These are phyloP conservation scores for Triplophysa bombifrons DNA, from an alignment of 2,797 vertebrate genomes.

Conservation along the genomic window DNA sequence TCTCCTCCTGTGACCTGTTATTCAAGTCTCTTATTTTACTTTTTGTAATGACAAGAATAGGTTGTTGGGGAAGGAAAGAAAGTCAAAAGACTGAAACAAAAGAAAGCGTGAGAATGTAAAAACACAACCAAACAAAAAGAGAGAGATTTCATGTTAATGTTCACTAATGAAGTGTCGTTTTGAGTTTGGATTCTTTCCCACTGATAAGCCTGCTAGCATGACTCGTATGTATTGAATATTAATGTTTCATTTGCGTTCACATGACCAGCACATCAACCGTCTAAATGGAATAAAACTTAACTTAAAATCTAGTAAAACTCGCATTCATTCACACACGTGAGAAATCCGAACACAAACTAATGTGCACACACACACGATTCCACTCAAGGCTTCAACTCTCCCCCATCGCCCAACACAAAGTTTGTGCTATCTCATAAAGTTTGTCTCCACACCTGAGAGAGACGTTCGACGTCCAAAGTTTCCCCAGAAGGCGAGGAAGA, in stretches of 20 bases:
- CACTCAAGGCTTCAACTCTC: conserved; percentile 21
- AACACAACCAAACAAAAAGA: neutral
- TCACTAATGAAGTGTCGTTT: conserved; percentile 2
- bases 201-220: conserved; percentile 22
- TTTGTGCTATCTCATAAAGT: conserved; percentile 74
- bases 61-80: conserved; percentile 22
- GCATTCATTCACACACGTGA: conserved; percentile 26
- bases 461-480: conserved; percentile 28
- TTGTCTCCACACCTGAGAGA: conserved; percentile 84
- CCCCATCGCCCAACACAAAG: conserved; percentile 31
- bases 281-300: conserved; percentile 44
- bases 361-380: conserved; percentile 17
- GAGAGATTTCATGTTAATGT: neutral
- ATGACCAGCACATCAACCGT: conserved; percentile 55
- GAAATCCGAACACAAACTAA: conserved; percentile 21
- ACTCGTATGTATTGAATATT: conserved; percentile 14
- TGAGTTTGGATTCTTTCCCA: neutral
- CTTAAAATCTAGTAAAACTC: conserved; percentile 64
- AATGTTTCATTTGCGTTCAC: conserved; percentile 21
- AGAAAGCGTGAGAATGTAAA: neutral
- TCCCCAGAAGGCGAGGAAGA: conserved; percentile 23
- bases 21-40: conserved; percentile 44
- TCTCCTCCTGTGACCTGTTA: neutral
- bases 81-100: neutral
- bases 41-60: conserved; percentile 39